Base-by-base conservation (phyloP, 2,888 invertebrate genomes). In the Aricia artaxerxes region DNA sequence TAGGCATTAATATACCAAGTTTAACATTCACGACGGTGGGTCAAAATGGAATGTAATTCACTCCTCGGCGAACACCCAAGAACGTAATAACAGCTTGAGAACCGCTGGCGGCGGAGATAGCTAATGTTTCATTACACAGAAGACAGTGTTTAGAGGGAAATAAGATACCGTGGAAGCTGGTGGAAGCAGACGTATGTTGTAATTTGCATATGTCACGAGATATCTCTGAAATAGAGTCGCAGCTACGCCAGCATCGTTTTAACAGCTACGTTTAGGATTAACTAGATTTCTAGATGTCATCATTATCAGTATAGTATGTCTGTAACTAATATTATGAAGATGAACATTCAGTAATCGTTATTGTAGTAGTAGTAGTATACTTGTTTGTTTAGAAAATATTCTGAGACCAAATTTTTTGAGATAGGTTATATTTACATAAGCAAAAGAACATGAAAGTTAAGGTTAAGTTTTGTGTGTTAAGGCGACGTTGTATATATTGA, bases 91-190 rank as follows among this genome's bases (percentile, higher is more conserved):
- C 53, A 76, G 76, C 53, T 76, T 76, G 57, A 76, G 76, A 35
- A 35, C 53, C 76, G 7, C 76, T 76, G 31, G 11, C 31, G 57
- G 35, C 53, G 53, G 53, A 76, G 76, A 49, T 76, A 57, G 76
- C 76, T 35, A 57, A 76, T 76, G 76, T 53, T 57, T 76, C 76
- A 76, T 76, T 76, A 76, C 76, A 57, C 76, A 49, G 76, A 53
- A 53, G 76, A 76, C 76, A 35, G 57, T 76, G 69, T 38, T 69
- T 76, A 53, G 35, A 76, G 76, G 76, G 76, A 76, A 76, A 76
- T 76, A 76, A 76, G 76, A 76, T 76, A 76, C 76, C 38, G 75
- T 49, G n/a, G 44, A 40, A 53, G n/a, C 11, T 57, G 57, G 75
- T 31, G n/a, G 44, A 40, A 53, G n/a, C 11, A 76, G 76, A 76